Evolutionary conservation across 2,888 invertebrate genomes (phyloP), one percentile per base, ranked within the genome.

Genomic region (Tanypteryx hageni): DNA sequence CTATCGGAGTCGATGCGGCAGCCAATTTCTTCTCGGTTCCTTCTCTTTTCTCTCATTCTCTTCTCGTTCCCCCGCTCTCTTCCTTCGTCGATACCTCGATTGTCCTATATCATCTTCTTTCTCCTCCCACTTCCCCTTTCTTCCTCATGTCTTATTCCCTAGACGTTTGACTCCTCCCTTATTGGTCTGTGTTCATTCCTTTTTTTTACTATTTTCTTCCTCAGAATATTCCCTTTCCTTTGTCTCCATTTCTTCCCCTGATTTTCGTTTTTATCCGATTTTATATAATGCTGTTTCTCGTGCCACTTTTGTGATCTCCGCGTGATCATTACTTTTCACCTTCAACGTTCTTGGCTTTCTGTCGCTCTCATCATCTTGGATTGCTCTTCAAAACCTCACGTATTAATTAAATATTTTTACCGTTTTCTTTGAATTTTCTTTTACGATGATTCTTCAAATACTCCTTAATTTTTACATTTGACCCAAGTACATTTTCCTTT

Each of bases 141-240:
- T n/a, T 56, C 16, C 14, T 3, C 81, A 8, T 13, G 31, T 11
- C 83, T 83, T 10, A n/a, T 83, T 57, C 56, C 83, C 16, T 44
- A 44, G 44, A 11, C 83, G 76, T 76, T 76, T 13, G 76, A 76
- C 22, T 76, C 27, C 44, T 44, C 64, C 16, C 16, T 64, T 4
- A 64, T 18, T 64, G 5, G 5, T 64, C 64, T 64, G 64, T 11
- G n/a, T 64, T 18, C 83, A 56, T 83, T 57, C 44, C 83, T 18
- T 83, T 83, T 44, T 44, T n/a, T 13, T 44, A 10, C 83, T 83
- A 18, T 57, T 83, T 57, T 44, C 56, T 86, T 89, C 64, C 64
- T 68, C 68, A 10, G 18, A 16, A 44, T 61, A 89, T 64, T 64
- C 31, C 64, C 31, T 44, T 64, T 44, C 56, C 56, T 57, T n/a